These are phyloP conservation scores for Pseudomugil gertrudae DNA, from an alignment of 2,797 vertebrate species.

Conservation along the genomic window DNA sequence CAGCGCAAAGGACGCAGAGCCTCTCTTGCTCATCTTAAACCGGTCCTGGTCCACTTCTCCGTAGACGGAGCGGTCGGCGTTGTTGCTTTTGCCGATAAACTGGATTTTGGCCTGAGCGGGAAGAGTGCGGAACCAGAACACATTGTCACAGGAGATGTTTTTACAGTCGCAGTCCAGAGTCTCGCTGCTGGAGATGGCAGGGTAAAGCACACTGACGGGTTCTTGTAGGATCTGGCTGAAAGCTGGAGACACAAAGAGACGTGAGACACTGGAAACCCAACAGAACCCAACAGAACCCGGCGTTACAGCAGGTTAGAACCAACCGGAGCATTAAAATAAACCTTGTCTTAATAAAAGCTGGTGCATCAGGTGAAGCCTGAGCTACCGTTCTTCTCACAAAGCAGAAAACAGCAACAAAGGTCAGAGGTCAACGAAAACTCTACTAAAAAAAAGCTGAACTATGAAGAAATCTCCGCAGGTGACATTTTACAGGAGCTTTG, in stretches of 20 bases:
- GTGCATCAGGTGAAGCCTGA: no score
- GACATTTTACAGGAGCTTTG: constrained; percentile 28
- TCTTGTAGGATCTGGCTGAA: constrained; percentile 8
- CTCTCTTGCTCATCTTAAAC: constrained; percentile 31
- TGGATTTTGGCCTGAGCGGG: not conserved
- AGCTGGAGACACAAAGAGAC: constrained; percentile 41
- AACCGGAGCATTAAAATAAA: not conserved
- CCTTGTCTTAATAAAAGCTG: no score
- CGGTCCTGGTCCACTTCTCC: accelerated
- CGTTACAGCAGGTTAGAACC: not conserved
- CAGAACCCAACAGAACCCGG: not conserved
- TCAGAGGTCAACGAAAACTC: not conserved
- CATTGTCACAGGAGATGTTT: constrained; percentile 30
- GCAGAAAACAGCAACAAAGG: not conserved
- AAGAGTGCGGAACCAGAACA: constrained; percentile 71
- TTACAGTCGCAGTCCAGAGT: constrained; percentile 57
- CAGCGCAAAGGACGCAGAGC: constrained; percentile 36
- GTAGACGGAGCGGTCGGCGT: accelerated
- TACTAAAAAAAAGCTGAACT: constrained; percentile 46
- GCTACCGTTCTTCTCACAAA: not conserved
- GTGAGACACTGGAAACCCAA: not conserved
- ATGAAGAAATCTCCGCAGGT: constrained; percentile 39
- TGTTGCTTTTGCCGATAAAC: constrained; percentile 56
- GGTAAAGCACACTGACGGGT: constrained; percentile 15
- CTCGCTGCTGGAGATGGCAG: constrained; percentile 19